Evolutionary conservation across 2,888 invertebrate genomes (phyloP), one percentile per base, ranked within the genome.

Genomic region (Resseliella maxima): DNA sequence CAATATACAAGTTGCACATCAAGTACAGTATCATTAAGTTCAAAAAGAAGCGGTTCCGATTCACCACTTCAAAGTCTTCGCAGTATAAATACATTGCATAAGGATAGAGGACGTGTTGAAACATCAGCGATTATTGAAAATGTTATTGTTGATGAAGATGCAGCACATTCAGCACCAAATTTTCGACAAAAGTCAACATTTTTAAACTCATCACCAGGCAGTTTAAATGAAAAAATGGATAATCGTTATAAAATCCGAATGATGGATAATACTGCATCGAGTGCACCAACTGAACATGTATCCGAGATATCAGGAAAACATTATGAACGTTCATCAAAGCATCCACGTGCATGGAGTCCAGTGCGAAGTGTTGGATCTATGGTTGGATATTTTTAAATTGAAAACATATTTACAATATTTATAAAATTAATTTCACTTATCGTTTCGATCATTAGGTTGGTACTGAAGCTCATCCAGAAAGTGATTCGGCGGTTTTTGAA

Each of bases 361-460:
- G 95, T 96, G n/a, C 93, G 96, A 88, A 96, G 96, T 89, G 96
- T 96, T 12, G 96, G 96, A 15, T 96, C 96, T 36, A 95, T 96
- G 85, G 94, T 93, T n/a, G n/a, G n/a, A n/a, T n/a, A n/a, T n/a
- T n/a, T n/a, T n/a, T n/a, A n/a, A n/a, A n/a, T n/a, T n/a, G n/a
- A n/a, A n/a, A n/a, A n/a, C n/a, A n/a, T n/a, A n/a, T n/a, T n/a
- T n/a, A n/a, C n/a, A n/a, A n/a, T n/a, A n/a, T n/a, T n/a, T n/a
- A n/a, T n/a, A n/a, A n/a, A n/a, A n/a, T n/a, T n/a, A n/a, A n/a
- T n/a, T n/a, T n/a, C n/a, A n/a, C n/a, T n/a, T n/a, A n/a, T n/a
- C n/a, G n/a, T n/a, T n/a, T n/a, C n/a, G n/a, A n/a, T n/a, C n/a
- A n/a, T n/a, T n/a, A n/a, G n/a, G n/a, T n/a, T 1, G 96, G 96